phyloP scores from a whole-genome alignment of 2,797 vertebrate species.

The Phalanger gymnotis region DNA sequence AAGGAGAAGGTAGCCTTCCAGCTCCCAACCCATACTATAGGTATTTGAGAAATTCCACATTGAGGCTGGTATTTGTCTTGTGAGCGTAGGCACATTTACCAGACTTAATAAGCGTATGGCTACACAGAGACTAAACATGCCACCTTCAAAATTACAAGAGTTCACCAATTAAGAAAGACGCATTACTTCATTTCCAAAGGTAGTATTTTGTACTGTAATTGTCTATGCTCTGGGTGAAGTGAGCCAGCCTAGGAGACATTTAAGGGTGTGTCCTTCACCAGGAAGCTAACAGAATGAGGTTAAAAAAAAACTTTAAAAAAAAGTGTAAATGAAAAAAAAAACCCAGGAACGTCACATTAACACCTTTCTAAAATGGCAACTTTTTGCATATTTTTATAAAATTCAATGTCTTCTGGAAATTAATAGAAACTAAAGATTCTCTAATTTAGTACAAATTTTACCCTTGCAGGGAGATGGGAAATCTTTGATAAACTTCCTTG shows the following conservation, averaged over 20 bases:
- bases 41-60: slow-evolving; percentile 52
- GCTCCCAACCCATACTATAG: slow-evolving; percentile 56
- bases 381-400: background rate
- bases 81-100: slow-evolving; percentile 50
- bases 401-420: slow-evolving; percentile 24
- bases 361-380: slow-evolving; percentile 29
- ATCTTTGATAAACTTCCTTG: background rate
- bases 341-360: background rate
- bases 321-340: slow-evolving; percentile 16
- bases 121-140: slow-evolving; percentile 64
- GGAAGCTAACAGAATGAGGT: slow-evolving; percentile 49
- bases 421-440: background rate
- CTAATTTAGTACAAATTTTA: background rate
- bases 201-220: slow-evolving; percentile 64
- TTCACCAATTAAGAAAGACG: slow-evolving; percentile 68
- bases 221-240: slow-evolving; percentile 63
- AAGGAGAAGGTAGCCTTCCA: background rate
- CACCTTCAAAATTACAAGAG: slow-evolving; percentile 66
- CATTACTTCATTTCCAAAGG: slow-evolving; percentile 76
- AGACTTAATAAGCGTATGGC: slow-evolving; percentile 68
- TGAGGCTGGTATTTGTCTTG: slow-evolving; percentile 44
- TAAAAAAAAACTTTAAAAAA: slow-evolving; percentile 35
- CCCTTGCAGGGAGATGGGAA: background rate
- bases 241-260: slow-evolving; percentile 71
- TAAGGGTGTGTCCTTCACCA: slow-evolving; percentile 29